phyloP scores from a whole-genome alignment of 1,140 invertebrate species.

The Drepana arcuata region DNA sequence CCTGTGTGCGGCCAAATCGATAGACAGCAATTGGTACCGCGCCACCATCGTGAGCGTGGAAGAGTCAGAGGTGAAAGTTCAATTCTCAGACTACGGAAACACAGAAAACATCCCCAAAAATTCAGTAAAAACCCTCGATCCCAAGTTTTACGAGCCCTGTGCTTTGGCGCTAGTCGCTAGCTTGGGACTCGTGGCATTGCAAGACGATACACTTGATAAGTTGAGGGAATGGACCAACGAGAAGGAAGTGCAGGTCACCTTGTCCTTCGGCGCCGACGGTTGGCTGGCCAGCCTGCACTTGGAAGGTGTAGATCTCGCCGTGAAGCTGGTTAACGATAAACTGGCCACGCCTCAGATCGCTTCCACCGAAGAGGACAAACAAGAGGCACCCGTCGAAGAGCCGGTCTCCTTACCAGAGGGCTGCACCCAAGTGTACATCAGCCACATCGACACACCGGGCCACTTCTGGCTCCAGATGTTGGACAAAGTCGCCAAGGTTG shows the following conservation, averaged over 20 bases:
- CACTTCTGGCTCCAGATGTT: constrained; percentile 78
- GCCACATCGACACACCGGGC: constrained; percentile 77
- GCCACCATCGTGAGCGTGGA: constrained; percentile 71
- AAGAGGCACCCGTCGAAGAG: constrained; percentile 22
- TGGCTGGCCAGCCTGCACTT: constrained; percentile 56
- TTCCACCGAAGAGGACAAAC: constrained; percentile 20
- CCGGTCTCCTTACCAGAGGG: constrained; percentile 43
- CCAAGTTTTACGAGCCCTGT: constrained; percentile 71
- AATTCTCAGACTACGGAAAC: constrained; percentile 86
- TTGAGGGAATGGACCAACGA: constrained; percentile 49
- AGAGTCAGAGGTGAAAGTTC: constrained; percentile 71
- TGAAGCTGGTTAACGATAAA: constrained; percentile 57
- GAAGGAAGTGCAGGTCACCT: constrained; percentile 54
- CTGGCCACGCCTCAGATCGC: constrained; percentile 42
- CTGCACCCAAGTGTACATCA: constrained; percentile 71
- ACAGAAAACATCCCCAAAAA: constrained; percentile 72
- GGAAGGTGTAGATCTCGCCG: constrained; percentile 46
- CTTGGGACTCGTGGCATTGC: constrained; percentile 38
- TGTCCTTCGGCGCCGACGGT: constrained; percentile 43
- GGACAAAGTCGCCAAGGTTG: constrained; percentile 64
- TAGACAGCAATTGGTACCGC: constrained; percentile 79
- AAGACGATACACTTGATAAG: constrained; percentile 38
- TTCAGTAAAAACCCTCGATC: constrained; percentile 69
- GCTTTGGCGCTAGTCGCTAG: constrained; percentile 70
- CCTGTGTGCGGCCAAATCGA: constrained; percentile 75